Conservation (phyloP, 2,888 invertebrate species). For the Hirtodrosophila trivittata region DNA sequence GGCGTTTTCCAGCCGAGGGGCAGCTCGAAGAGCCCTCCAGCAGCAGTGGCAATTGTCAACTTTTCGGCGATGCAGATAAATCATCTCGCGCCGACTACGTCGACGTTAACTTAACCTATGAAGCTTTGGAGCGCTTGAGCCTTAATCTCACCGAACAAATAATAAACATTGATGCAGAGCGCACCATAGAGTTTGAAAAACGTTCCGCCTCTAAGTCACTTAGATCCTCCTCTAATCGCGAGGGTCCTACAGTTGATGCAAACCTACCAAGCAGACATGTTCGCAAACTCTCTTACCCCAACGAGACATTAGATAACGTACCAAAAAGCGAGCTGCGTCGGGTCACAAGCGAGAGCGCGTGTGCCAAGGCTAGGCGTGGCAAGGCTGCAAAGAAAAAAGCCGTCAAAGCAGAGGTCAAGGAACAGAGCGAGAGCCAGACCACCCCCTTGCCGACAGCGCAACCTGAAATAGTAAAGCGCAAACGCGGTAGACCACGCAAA, state of each 20-base stretch:
- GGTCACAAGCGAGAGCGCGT: conserved; percentile 45
- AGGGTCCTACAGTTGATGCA: not conserved
- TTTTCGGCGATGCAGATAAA: conserved; percentile 1
- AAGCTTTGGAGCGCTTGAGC: conserved; percentile 51
- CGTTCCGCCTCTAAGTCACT: conserved; percentile 56
- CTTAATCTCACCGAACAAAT: conserved; percentile 59
- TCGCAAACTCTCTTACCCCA: conserved; percentile 65
- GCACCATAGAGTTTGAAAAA: conserved; percentile 57
- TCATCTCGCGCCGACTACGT: conserved; percentile 18
- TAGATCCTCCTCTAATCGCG: conserved; percentile 36
- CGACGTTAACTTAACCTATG: conserved; percentile 51
- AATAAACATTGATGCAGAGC: conserved; percentile 57
- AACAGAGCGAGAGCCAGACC: conserved; percentile 4
- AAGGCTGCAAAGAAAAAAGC: conserved; percentile 10
- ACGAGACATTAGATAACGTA: conserved; percentile 40
- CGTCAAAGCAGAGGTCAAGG: conserved; percentile 39
- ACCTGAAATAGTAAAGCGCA: conserved; percentile 5
- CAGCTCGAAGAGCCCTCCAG: conserved; percentile 17
- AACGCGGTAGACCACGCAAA: conserved; percentile 38
- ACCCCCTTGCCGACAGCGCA: no score
- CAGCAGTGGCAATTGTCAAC: conserved; percentile 5
- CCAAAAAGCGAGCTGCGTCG: conserved; percentile 29
- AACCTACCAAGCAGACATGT: conserved; percentile 33
- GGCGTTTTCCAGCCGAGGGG: conserved; percentile 32
- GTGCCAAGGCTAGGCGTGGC: no score